Conservation (phyloP, 1,140 invertebrate genomes). For the Stegodyphus dumicola region DNA sequence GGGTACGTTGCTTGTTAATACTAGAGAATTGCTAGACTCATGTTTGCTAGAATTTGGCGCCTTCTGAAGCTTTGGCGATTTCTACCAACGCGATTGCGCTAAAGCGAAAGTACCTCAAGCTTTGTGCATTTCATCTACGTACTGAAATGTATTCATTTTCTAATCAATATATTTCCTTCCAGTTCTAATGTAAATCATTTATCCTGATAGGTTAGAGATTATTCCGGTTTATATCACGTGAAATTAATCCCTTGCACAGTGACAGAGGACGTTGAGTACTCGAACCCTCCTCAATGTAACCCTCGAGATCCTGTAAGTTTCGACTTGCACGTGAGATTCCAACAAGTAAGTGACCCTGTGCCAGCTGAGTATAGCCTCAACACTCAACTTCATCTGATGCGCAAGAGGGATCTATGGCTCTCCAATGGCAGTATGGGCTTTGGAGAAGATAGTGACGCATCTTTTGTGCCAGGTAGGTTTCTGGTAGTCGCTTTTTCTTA, state of each 20-base stretch:
- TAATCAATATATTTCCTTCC: too few relatives aligned
- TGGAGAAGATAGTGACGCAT: constrained; percentile 64
- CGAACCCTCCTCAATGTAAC: constrained; percentile 65
- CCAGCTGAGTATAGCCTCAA: constrained; percentile 67
- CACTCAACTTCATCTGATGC: constrained; percentile 67
- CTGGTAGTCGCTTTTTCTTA: too few relatives aligned
- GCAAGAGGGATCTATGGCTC: constrained; percentile 67
- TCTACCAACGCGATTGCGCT: too few relatives aligned
- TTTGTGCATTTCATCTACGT: too few relatives aligned
- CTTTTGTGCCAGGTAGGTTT: constrained; percentile 66
- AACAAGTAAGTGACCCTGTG: constrained; percentile 69
- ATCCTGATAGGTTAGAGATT: constrained; percentile 66
- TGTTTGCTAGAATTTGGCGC: too few relatives aligned
- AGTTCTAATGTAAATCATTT: too few relatives aligned
- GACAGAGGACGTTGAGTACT: constrained; percentile 65
- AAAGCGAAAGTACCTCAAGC: too few relatives aligned
- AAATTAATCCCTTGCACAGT: constrained; percentile 68
- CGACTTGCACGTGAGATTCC: constrained; percentile 68
- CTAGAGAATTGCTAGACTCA: too few relatives aligned
- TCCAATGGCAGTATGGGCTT: constrained; percentile 64
- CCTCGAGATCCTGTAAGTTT: constrained; percentile 67
- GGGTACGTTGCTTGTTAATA: too few relatives aligned
- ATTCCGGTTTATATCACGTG: constrained; percentile 68
- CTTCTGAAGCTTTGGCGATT: too few relatives aligned
- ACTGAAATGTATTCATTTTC: too few relatives aligned